Evolutionary conservation across 92 coral and sea anemone genomes (phyloP).

Genomic region (Heliopora coerulea): DNA sequence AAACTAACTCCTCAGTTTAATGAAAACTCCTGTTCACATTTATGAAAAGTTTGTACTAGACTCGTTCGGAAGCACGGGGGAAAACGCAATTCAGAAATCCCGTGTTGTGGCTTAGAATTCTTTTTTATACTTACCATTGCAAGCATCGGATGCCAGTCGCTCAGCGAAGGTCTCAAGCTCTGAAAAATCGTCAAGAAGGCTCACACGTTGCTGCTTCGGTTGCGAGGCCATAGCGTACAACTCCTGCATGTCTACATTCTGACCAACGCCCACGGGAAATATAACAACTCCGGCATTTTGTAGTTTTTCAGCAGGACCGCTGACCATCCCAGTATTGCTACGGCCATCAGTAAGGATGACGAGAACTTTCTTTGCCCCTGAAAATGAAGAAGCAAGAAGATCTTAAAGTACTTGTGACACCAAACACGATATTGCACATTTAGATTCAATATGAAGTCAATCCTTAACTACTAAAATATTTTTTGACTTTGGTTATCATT

Average conservation of each 20-base stretch:
- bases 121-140: constrained; percentile 9
- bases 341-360: constrained; percentile 4
- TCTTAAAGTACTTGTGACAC: no score
- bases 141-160: neutral
- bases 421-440: no score
- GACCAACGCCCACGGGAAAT: neutral
- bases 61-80: no score
- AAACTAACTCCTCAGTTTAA: no score
- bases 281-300: neutral
- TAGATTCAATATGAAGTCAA: no score
- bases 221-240: constrained; percentile 1
- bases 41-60: no score
- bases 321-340: neutral
- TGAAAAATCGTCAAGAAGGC: neutral
- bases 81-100: no score
- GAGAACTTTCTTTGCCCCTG: neutral
- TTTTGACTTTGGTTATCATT: no score
- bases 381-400: no score
- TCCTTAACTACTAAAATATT: no score
- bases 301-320: neutral
- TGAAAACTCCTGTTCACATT: no score
- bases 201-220: neutral
- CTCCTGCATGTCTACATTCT: neutral
- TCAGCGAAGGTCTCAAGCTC: neutral
- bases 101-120: no score